Percentiles rank a stretch among this genome's conserved stretches.
Conservation (phyloP, 2,888 invertebrate species). For the Euplagia quadripunctaria region DNA sequence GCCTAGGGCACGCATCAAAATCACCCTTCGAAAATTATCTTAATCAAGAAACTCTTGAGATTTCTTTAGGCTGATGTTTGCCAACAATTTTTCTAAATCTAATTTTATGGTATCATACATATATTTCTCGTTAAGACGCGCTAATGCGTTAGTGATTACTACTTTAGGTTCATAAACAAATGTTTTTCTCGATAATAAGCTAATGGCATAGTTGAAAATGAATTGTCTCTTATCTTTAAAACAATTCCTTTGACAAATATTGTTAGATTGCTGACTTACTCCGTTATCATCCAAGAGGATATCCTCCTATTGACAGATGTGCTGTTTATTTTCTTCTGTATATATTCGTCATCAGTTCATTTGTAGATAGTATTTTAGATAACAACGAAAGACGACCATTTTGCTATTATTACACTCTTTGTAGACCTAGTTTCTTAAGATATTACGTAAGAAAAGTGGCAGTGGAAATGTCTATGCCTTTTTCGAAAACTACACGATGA, state of each 20-base stretch:
- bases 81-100: not conserved
- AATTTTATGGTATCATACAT: not conserved
- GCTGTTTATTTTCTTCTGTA: slow-evolving; percentile 7
- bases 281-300: slow-evolving; percentile 21
- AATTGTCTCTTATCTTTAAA: slow-evolving; percentile 51
- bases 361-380: not conserved
- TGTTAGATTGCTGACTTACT: slow-evolving; percentile 31
- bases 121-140: not conserved
- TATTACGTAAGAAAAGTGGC: not conserved
- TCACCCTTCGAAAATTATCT: too few relatives aligned
- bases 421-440: not conserved
- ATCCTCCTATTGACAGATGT: slow-evolving; percentile 6
- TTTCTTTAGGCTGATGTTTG: too few relatives aligned
- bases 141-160: not conserved
- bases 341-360: slow-evolving; percentile 1
- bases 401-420: not conserved
- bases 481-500: not conserved
- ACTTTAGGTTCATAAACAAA: slow-evolving; percentile 45
- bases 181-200: slow-evolving; percentile 53
- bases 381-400: not conserved
- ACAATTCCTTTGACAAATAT: slow-evolving; percentile 53
- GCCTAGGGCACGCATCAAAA: too few relatives aligned
- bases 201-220: slow-evolving; percentile 50
- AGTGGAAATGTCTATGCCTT: not conserved
- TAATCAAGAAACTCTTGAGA: too few relatives aligned